A percentile compares a stretch with the other conserved stretches of the same genome.
These are phyloP conservation scores for Myotis lucifugus DNA, from an alignment of 2,113 vertebrate genomes.

Conservation along the genomic window DNA sequence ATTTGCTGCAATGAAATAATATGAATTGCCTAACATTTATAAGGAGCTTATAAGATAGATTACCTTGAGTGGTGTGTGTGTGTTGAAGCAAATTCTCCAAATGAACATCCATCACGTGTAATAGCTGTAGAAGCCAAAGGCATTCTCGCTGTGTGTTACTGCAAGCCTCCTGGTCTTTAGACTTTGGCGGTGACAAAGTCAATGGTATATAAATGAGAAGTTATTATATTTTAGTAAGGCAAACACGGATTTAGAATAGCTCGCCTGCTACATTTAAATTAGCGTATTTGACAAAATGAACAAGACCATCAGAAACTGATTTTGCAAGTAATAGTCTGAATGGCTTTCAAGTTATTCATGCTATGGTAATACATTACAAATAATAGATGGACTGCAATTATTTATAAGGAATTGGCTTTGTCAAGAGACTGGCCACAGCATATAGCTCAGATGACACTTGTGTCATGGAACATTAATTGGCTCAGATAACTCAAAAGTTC, in stretches of 20 bases:
- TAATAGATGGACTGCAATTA: constrained; percentile 36
- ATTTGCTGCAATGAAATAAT: constrained; percentile 17
- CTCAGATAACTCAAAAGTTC: constrained; percentile 1
- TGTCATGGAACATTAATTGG: constrained; percentile 14
- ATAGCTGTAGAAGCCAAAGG: constrained; percentile 57
- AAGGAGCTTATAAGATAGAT: constrained; percentile 36
- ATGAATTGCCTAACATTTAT: constrained; percentile 60
- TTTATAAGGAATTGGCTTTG: constrained; percentile 56
- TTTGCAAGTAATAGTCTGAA: neutral
- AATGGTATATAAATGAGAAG: constrained; percentile 14
- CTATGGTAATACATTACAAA: constrained; percentile 5
- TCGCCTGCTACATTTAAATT: constrained; percentile 36
- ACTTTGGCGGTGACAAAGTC: neutral
- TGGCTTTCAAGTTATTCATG: constrained; percentile 25
- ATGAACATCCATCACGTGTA: constrained; percentile 1
- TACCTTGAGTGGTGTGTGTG: neutral
- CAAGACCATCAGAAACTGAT: constrained; percentile 25
- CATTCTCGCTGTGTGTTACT: neutral
- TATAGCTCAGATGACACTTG: neutral
- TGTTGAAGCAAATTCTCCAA: constrained; percentile 58
- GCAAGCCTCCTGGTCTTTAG: neutral
- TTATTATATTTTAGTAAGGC: constrained; percentile 50
- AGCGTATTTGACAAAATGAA: constrained; percentile 57
- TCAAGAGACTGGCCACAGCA: neutral
- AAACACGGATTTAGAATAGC: constrained; percentile 3